Conservation (phyloP, 2,113 vertebrate genomes). For the Lagopus muta region DNA sequence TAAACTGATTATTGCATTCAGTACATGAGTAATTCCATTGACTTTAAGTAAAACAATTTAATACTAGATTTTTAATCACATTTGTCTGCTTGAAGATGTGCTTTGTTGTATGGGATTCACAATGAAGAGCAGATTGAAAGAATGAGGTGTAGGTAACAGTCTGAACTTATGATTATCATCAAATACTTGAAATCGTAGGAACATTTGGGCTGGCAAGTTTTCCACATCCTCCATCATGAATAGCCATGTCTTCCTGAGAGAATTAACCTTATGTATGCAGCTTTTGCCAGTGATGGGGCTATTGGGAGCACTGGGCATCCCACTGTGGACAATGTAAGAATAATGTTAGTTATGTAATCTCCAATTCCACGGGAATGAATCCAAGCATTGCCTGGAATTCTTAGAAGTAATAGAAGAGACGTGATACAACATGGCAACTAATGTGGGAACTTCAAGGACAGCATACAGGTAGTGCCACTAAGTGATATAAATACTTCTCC, state of each 20-base stretch:
- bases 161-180: neutral
- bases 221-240: neutral
- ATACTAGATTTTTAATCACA: neutral
- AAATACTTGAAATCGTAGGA: neutral
- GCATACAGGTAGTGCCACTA: neutral
- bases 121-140: neutral
- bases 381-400: neutral
- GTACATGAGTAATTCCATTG: neutral
- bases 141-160: neutral
- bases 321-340: neutral
- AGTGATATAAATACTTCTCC: slow-evolving; percentile 24
- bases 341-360: neutral
- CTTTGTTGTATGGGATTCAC: neutral
- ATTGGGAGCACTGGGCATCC: neutral
- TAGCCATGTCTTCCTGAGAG: neutral
- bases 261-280: neutral
- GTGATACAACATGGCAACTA: neutral
- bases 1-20: neutral
- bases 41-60: neutral
- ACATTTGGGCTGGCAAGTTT: neutral
- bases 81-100: neutral
- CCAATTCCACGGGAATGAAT: neutral
- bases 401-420: slow-evolving; percentile 3
- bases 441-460: slow-evolving; percentile 1
- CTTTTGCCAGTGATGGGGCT: neutral